These are phyloP conservation scores for Melanostoma scalare DNA, from an alignment of 2,888 invertebrate genomes.

Conservation along the genomic window DNA sequence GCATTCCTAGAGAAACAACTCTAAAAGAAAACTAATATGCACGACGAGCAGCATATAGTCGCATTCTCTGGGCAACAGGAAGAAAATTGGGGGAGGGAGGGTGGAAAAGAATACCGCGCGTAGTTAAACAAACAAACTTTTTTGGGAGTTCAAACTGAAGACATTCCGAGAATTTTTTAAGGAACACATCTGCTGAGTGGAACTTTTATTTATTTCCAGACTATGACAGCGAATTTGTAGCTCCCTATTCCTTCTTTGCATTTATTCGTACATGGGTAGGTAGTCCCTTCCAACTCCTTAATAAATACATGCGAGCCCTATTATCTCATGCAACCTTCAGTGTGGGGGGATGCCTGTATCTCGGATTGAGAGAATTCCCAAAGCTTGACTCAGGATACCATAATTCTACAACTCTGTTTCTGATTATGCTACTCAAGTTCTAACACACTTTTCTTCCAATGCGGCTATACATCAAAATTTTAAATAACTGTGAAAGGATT, in stretches of 20 bases:
- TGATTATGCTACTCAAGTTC: constrained; percentile 48
- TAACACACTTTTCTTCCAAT: constrained; percentile 18
- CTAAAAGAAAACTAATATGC: constrained; percentile 28
- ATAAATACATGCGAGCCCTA: constrained; percentile 20
- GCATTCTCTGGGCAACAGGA: not conserved
- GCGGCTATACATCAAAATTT: constrained; percentile 60
- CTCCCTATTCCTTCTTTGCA: not conserved
- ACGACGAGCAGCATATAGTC: not conserved
- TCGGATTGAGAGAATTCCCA: constrained; percentile 26
- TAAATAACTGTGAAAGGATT: constrained; percentile 65
- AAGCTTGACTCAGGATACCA: constrained; percentile 16
- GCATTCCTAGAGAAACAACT: not conserved
- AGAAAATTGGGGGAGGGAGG: not conserved
- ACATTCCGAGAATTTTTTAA: constrained; percentile 35
- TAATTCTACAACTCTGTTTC: not conserved
- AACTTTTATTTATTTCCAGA: constrained; percentile 61
- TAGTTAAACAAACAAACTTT: constrained; percentile 36
- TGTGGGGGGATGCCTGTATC: constrained; percentile 23
- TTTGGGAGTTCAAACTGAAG: constrained; percentile 18
- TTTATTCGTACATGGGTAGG: too few species aligned
- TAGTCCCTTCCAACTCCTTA: not conserved
- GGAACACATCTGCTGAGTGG: constrained; percentile 58
- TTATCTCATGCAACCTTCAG: not conserved
- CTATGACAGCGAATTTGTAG: constrained; percentile 61
- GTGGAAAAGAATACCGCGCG: constrained; percentile 1